Percentiles rank a stretch among this genome's conserved stretches.
phyloP scores from a whole-genome alignment of 2,797 vertebrate genomes.

The Leptatherina wallacei region DNA sequence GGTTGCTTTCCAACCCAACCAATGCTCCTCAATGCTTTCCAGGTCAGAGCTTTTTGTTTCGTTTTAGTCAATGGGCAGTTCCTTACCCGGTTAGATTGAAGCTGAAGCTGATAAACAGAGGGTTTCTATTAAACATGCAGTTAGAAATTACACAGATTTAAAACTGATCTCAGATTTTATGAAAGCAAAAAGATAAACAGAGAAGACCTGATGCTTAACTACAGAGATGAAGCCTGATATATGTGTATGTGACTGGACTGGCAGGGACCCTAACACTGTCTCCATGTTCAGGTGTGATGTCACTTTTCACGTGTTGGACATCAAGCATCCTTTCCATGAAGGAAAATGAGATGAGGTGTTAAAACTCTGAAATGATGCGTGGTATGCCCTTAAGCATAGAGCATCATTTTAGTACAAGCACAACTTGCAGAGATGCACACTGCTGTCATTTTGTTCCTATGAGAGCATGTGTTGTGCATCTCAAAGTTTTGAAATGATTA shows the following conservation, averaged over 20 bases:
- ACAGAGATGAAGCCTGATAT: neutral
- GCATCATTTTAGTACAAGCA: constrained; percentile 46
- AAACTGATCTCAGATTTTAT: neutral
- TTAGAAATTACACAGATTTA: neutral
- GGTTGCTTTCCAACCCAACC: constrained; percentile 65
- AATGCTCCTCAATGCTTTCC: constrained; percentile 45
- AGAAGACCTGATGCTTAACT: constrained; percentile 5
- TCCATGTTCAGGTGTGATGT: constrained; percentile 36
- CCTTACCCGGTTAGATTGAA: neutral
- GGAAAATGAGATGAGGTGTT: constrained; percentile 45
- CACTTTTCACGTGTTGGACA: constrained; percentile 37
- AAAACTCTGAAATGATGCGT: constrained; percentile 55
- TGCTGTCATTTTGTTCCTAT: constrained; percentile 18
- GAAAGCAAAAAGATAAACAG: constrained; percentile 3
- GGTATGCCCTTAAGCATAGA: constrained; percentile 49
- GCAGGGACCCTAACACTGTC: constrained; percentile 46
- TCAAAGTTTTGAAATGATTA: constrained; percentile 26
- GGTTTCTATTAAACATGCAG: neutral
- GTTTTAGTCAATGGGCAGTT: neutral
- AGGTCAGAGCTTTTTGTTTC: constrained; percentile 41
- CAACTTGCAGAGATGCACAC: constrained; percentile 49
- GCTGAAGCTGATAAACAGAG: neutral
- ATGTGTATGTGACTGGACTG: constrained; percentile 25
- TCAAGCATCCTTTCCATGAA: constrained; percentile 59
- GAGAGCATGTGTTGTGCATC: constrained; percentile 48